Evolutionary conservation across 2,797 vertebrate genomes (phyloP), one percentile per base, ranked within the genome.

Genomic region (Margarornis squamiger): DNA sequence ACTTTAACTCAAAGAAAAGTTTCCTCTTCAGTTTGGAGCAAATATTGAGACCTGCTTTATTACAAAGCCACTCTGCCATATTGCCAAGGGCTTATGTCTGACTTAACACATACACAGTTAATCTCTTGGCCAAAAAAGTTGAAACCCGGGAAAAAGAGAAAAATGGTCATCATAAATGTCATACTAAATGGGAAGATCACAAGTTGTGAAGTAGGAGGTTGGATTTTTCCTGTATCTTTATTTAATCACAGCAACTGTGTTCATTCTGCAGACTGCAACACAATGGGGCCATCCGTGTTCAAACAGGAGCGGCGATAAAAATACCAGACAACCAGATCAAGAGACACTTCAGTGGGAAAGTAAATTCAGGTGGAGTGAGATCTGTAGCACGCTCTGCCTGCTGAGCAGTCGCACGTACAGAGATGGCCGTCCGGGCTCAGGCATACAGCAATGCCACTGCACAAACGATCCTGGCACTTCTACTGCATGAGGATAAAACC

Each of bases 1-100:
- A 95, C 92, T 97, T 96, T 85, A 86, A 57, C 94, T 94, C 95
- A 95, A 92, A 97, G 87, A 73, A 95, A 90, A 96, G 91, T 95
- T 96, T 90, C 85, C 92, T 65, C 91, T 92, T 88, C 66, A 10
- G 87, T 93, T 95, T 82, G 88, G 91, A 95, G 91, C 93, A 96
- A 96, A 96, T 90, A 96, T 85, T 93, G 89, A 95, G 94, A 91
- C 65, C 92, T 65, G 83, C 73, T 95, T 94, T 96, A 77, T 84
- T 90, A 95, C 80, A 93, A 93, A 95, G 90, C 9, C 20, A 13
- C 54, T 90, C 87, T 91, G 86, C 95, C 92, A 85, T 91, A 83
- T 96, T 84, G 94, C 81, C 41, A 27, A 78, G 75, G 87, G 92
- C 86, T 93, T 73, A 32, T 89, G 89, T 80, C 72, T 70, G 57